Evolutionary conservation across 2,113 vertebrate species (phyloP), one percentile per base, ranked within the genome.

Genomic region (Microtus montanus): DNA sequence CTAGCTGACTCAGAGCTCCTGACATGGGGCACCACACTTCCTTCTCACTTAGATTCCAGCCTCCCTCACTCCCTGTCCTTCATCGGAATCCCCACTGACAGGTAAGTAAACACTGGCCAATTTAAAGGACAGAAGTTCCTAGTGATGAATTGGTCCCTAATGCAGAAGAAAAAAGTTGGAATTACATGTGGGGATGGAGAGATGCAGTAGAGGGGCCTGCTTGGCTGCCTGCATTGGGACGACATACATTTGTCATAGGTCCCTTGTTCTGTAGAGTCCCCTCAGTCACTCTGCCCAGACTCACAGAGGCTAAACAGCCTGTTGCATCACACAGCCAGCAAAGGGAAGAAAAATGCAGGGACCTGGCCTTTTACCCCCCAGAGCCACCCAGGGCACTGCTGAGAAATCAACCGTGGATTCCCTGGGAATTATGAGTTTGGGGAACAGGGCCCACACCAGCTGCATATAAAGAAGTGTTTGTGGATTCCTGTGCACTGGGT

Each of bases 1-100:
- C 28, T 64, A 0, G 93, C 92, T 96, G 90, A 93, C 90, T 92
- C 95, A 47, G 44, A 88, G 66, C 38, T 93, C 74, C 52, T 47
- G 68, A 79, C 75, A 80, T 0, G 30, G 80, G 82, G 79, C 35
- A 87, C 85, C 47, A 2, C 0, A 1, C 30, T 54, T 54, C 82
- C 24, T 41, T 30, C 52, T 93, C 87, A 70, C 41, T 49, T 9
- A 22, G 75, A 83, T n/a, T 74, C 87, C 73, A 84, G 63, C 73
- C 49, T 77, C 75, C n/a, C n/a, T 30, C 4, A 12, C 24, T 6
- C 89, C 24, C 71, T n/a, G 54, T 24, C 86, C 73, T 49, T 92
- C 41, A 28, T 33, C 33, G 2, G 41, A 92, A 83, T 87, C 54
- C 22, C 28, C 22, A 17, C 77, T 1, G 58, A 74, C 71, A 85